Conservation (phyloP, 2,797 vertebrate genomes). For the Trematomus bernacchii region DNA sequence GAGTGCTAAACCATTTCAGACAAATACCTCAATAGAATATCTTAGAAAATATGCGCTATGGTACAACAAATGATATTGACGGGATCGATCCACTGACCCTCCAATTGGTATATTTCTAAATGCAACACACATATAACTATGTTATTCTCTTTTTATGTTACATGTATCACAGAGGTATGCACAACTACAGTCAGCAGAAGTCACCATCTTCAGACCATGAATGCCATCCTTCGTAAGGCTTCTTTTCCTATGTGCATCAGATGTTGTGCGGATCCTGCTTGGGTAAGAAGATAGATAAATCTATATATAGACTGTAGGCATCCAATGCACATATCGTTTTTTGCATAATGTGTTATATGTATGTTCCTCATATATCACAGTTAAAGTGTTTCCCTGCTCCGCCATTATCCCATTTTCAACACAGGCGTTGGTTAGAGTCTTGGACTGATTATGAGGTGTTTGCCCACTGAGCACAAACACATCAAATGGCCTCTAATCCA, state of each 20-base stretch:
- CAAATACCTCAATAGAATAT: conserved; percentile 14
- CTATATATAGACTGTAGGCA: background rate
- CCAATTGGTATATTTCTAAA: too few relatives aligned
- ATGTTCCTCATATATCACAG: background rate
- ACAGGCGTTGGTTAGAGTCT: background rate
- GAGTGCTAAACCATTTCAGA: background rate
- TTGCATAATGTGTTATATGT: background rate
- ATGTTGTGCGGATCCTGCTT: background rate
- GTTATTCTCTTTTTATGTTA: background rate
- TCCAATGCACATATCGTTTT: background rate
- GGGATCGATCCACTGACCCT: too few relatives aligned
- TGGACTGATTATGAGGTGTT: background rate
- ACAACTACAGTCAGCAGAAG: background rate
- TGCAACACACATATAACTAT: background rate
- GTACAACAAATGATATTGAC: too few relatives aligned
- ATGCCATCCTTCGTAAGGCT: too few relatives aligned
- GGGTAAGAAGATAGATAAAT: background rate
- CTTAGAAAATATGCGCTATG: background rate
- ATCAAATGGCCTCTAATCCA: background rate
- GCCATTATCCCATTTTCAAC: conserved; percentile 3
- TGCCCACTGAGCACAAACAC: background rate
- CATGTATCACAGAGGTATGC: background rate
- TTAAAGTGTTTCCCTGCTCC: background rate
- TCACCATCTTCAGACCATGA: background rate
- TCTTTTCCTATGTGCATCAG: background rate